A percentile compares a stretch with the other conserved stretches of the same genome.
Evolutionary conservation across 2,888 invertebrate genomes (phyloP).

Genomic region (Didymodactylos carnosus): DNA sequence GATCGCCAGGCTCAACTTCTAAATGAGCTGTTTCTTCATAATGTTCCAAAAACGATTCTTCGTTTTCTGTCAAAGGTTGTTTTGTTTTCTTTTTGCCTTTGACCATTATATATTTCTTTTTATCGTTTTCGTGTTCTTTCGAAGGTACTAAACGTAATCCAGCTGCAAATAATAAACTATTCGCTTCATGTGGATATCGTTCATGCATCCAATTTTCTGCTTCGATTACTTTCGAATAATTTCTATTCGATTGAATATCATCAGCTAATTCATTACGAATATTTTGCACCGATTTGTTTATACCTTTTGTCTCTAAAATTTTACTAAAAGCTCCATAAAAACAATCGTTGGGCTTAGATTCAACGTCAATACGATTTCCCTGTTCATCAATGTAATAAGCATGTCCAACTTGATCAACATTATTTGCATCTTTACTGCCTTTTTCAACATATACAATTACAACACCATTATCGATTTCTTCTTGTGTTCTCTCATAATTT

Average conservation of each 20-base stretch:
- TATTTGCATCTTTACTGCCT: not conserved
- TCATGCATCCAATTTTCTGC: not conserved
- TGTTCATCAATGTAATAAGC: not conserved
- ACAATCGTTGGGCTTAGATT: not conserved
- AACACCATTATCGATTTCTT: not conserved
- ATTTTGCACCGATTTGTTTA: not conserved
- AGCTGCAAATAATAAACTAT: not conserved
- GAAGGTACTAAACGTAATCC: not conserved
- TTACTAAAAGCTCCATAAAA: not conserved
- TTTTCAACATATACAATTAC: not conserved
- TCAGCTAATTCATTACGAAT: not conserved
- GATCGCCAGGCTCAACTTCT: too few relatives aligned
- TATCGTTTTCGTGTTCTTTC: not conserved
- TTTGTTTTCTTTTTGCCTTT: not conserved
- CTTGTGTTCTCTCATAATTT: not conserved
- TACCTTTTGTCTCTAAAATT: not conserved
- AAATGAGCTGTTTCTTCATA: too few relatives aligned
- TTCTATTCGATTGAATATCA: not conserved
- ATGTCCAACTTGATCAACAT: not conserved
- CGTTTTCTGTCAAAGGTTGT: not conserved
- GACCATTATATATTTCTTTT: not conserved
- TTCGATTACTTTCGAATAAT: not conserved
- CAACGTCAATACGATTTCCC: not conserved
- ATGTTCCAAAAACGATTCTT: not conserved
- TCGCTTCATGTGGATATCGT: not conserved